These are phyloP conservation scores for Erpetoichthys calabaricus DNA, from an alignment of 2,797 vertebrate genomes.

Conservation along the genomic window DNA sequence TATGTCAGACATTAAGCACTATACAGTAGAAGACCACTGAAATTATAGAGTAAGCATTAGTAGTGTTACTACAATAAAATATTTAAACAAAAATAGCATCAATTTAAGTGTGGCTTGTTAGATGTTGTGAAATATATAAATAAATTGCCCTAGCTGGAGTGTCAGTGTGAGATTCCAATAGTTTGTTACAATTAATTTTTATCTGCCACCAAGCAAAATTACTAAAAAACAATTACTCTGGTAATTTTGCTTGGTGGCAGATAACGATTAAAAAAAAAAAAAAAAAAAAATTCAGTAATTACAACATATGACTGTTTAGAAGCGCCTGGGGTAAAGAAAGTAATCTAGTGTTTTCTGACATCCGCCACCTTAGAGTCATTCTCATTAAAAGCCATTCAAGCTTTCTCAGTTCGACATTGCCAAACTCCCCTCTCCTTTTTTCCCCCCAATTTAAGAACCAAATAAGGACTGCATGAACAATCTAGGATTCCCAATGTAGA, in stretches of 20 bases:
- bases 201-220: conserved; percentile 51
- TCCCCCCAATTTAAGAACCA: no score
- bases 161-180: conserved; percentile 35
- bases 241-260: conserved; percentile 29
- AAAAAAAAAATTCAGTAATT: conserved; percentile 30
- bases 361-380: conserved; percentile 49
- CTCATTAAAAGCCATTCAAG: conserved; percentile 50
- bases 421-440: no score
- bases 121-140: no score
- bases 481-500: no score
- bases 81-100: no score
- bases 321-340: conserved; percentile 49
- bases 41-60: no score
- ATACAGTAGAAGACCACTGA: no score
- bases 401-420: conserved; percentile 33
- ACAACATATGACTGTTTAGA: conserved; percentile 45
- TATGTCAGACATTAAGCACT: no score
- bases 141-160: no score
- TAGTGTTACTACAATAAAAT: no score
- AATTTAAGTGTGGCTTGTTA: no score
- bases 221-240: conserved; percentile 49
- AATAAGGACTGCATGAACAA: no score
- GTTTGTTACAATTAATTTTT: conserved; percentile 52
- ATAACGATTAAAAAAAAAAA: conserved; percentile 6
- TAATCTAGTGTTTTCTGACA: conserved; percentile 53